A percentile compares a stretch with the other conserved stretches of the same genome.
phyloP scores from a whole-genome alignment of 2,113 vertebrate species.

The Tapirus terrestris region DNA sequence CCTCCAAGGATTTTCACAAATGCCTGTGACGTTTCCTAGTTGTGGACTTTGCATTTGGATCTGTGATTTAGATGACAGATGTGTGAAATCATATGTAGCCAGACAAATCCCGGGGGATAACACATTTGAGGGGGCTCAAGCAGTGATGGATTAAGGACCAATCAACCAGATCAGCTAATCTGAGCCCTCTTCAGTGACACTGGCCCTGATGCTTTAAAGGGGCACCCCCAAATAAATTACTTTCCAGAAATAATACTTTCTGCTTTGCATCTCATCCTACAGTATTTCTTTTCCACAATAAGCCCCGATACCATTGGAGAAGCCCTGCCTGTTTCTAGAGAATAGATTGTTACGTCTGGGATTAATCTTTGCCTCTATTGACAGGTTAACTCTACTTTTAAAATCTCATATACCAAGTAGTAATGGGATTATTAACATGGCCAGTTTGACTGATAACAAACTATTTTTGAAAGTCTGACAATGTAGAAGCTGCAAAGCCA shows the following conservation, averaged over 20 bases:
- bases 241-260: constrained; percentile 74
- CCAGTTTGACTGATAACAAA: background rate
- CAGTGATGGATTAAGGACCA: constrained; percentile 82
- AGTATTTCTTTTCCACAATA: background rate
- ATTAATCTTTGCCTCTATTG: constrained; percentile 38
- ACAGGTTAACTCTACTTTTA: constrained; percentile 19
- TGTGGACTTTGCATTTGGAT: constrained; percentile 86
- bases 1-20: constrained; percentile 86
- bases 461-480: constrained; percentile 38
- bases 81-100: constrained; percentile 86
- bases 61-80: constrained; percentile 86
- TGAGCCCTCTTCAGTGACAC: constrained; percentile 69
- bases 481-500: background rate
- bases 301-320: background rate
- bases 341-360: background rate
- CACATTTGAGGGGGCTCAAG: constrained; percentile 78
- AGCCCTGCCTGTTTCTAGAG: background rate
- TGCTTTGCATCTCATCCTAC: constrained; percentile 55
- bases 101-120: constrained; percentile 86
- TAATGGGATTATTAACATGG: background rate
- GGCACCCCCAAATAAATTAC: constrained; percentile 75
- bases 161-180: constrained; percentile 82
- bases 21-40: constrained; percentile 83
- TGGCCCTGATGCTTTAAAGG: constrained; percentile 74
- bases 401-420: background rate